Evolutionary conservation across 2,888 invertebrate genomes (phyloP), one percentile per base, ranked within the genome.

Genomic region (Drosophila putrida): DNA sequence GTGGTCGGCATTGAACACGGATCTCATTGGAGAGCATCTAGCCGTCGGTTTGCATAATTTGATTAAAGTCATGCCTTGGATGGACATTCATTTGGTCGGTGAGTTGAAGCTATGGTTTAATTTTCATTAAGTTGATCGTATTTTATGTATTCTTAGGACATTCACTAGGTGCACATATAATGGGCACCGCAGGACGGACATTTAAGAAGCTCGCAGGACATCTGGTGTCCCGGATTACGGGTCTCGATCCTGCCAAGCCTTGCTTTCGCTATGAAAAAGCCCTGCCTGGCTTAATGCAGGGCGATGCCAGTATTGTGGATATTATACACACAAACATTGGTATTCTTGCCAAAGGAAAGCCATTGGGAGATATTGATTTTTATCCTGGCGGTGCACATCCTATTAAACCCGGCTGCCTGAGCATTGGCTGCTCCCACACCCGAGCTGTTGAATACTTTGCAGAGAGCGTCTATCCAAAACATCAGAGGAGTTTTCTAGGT

Each of bases 111-210:
- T 39, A 9, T 13, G 15, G 2, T 39, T 46, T 6, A 6, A 35
- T 4, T 20, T 9, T 27, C 6, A 1, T 6, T 0, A 11, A 43
- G 0, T 0, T 6, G 4, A 50, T 38, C 6, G 20, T 11, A 10
- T 35, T 11, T 11, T 0, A n/a, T 11, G 0, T 0, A 6, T 11
- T 10, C 20, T 0, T 10, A 91, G 91, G 92, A 33, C 91, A 92
- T 64, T 92, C 91, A n/a, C 69, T 92, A 60, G 92, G 92, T 6
- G 92, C 92, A 2, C 92, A 92, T 54, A 91, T 92, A 33, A 87
- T 89, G 80, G 92, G 92, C 13, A 59, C 78, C 1, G 91, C 91
- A 6, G 92, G 91, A 0, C 85, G 91, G 10, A 78, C 80, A 11
- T 92, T 91, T 46, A 78, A 67, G 35, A 65, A 75, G 2, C 54